Evolutionary conservation across 2,113 vertebrate species (phyloP).

Genomic region (Propithecus coquereli): DNA sequence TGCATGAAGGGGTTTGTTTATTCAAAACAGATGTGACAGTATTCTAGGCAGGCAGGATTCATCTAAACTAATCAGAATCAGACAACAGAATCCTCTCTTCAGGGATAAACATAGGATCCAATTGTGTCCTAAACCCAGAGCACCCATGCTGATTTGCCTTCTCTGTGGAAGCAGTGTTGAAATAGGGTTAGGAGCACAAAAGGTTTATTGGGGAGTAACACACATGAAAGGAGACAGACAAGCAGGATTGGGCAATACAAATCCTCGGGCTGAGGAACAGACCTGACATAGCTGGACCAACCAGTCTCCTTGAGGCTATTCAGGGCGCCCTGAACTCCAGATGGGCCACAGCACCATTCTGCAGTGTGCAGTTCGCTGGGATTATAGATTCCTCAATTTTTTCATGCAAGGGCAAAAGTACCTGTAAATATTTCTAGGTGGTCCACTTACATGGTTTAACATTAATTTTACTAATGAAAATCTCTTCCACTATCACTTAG

Average conservation of each 20-base stretch:
- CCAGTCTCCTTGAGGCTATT: not conserved
- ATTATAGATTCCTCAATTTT: not conserved
- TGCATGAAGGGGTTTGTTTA: not conserved
- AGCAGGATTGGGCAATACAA: rapidly evolving
- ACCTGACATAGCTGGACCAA: not conserved
- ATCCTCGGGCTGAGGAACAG: not conserved
- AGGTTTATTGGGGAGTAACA: not conserved
- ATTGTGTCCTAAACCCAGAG: not conserved
- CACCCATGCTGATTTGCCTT: not conserved
- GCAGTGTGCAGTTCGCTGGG: not conserved
- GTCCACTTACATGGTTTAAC: not conserved
- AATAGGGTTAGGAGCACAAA: not conserved
- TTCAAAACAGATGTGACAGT: not conserved
- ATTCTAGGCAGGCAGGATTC: not conserved
- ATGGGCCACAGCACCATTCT: not conserved
- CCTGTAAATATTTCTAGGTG: not conserved
- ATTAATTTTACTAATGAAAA: not conserved
- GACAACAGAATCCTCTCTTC: not conserved
- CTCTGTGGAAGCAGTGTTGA: not conserved
- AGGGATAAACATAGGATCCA: not conserved
- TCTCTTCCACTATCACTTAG: not conserved
- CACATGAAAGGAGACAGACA: not conserved
- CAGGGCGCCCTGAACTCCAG: not conserved
- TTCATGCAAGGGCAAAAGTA: not conserved
- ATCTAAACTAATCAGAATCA: not conserved